Base-by-base conservation (phyloP, 2,797 vertebrate genomes). In the Menidia menidia region DNA sequence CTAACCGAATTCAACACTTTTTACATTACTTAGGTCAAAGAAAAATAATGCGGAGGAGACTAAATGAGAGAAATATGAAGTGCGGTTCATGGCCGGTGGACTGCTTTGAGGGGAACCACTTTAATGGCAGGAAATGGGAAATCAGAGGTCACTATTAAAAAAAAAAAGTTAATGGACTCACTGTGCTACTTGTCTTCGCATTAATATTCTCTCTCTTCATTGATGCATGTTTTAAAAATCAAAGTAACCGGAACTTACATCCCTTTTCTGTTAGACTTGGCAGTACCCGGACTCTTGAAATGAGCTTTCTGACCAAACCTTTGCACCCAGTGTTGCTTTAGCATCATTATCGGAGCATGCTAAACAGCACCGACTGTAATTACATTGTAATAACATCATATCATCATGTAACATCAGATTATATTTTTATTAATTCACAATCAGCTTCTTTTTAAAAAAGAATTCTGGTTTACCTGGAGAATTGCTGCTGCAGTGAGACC, bases 401-500 rank as follows among this genome's bases (percentile, higher is more conserved):
- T 25, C 25, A 25, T 25, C 25, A 25, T 25, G 2, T 25, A 2
- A 25, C 25, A 25, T 25, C 25, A 25, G 25, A 25, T 25, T 2
- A 25, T 25, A 25, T 25, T 25, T 25, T 25, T 25, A 25, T 25
- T 25, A 25, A 2, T 25, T 25, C 25, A 2, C 25, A 25, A 25
- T 25, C n/a, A n/a, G n/a, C n/a, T n/a, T n/a, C n/a, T n/a, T n/a
- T n/a, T n/a, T n/a, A 35, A 35, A 35, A 35, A 35, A 35, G 8
- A 35, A 35, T 4, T 11, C 32, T 13, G 8, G 3, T 1, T 45
- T 51, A 98, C 97, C 97, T 98, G 93, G 94, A 95, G 90, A 98
- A 96, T 73, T 96, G 94, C 75, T 94, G 94, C 83, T 97, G 96
- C 83, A 97, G 91, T 43, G 94, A 93, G 4, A 92, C 93, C 96